These are phyloP conservation scores for Xiphophorus hellerii DNA, from an alignment of 2,113 vertebrate genomes.

Conservation along the genomic window DNA sequence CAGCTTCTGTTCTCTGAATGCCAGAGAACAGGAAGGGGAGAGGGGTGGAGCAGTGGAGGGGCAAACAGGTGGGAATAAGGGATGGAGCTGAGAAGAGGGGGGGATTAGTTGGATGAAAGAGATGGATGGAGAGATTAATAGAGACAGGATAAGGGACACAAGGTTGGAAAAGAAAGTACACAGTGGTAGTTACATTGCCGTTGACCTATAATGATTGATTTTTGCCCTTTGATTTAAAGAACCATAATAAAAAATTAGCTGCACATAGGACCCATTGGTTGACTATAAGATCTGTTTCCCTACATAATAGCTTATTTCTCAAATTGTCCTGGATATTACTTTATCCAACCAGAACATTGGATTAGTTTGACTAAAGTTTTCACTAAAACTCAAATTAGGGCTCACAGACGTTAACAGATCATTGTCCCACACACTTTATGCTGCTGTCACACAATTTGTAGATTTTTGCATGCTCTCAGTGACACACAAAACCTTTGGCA, in stretches of 20 bases:
- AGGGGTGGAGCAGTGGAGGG: conserved; percentile 2
- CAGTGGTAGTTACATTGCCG: background rate
- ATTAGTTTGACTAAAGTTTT: too few species aligned
- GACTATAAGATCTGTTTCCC: background rate
- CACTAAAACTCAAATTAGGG: too few species aligned
- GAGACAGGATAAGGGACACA: background rate
- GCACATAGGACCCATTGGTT: background rate
- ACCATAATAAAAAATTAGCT: background rate
- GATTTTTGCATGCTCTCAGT: too few species aligned
- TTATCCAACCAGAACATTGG: too few species aligned
- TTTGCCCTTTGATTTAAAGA: conserved; percentile 20
- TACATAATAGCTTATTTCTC: background rate
- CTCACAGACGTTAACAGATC: too few species aligned
- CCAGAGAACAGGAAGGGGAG: conserved; percentile 54
- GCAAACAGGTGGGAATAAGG: background rate
- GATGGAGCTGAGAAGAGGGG: background rate
- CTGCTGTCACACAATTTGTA: too few species aligned
- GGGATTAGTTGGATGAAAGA: background rate
- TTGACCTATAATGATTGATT: conserved; percentile 13
- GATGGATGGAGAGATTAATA: background rate
- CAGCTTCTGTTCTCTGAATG: conserved; percentile 82
- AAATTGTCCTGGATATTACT: background rate
- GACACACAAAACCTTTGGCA: too few species aligned
- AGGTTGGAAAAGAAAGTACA: background rate
- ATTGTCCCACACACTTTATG: too few species aligned